phyloP scores from a whole-genome alignment of 2,113 vertebrate species.

The Ciconia boyciana region DNA sequence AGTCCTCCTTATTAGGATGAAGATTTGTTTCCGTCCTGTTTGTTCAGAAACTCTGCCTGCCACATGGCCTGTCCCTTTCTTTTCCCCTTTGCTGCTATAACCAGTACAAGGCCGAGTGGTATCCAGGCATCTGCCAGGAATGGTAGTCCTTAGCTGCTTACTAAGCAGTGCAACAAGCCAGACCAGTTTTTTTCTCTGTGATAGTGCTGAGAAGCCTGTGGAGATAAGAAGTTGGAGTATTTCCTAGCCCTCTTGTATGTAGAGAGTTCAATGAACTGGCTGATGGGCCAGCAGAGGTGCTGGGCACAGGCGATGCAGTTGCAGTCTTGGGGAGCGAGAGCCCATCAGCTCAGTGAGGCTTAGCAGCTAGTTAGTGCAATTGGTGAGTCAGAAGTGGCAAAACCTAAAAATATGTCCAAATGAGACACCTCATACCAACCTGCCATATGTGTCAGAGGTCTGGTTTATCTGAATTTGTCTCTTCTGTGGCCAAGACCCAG shows the following conservation, averaged over 20 bases:
- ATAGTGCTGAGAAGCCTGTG: neutral
- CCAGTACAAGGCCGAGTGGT: neutral
- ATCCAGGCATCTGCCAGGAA: neutral
- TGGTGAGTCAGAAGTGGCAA: neutral
- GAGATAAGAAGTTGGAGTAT: neutral
- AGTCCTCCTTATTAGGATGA: neutral
- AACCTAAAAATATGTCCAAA: neutral
- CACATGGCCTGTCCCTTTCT: neutral
- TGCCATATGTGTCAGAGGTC: neutral
- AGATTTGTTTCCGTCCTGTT: neutral
- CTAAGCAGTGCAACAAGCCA: neutral
- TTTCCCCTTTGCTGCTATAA: neutral
- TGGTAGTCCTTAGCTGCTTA: neutral
- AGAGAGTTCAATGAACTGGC: neutral
- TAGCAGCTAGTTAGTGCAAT: neutral
- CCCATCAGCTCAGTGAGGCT: neutral
- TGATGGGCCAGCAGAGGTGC: neutral
- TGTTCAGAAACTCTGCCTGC: neutral
- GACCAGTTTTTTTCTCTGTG: neutral
- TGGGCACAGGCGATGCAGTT: neutral
- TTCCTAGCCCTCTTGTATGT: neutral
- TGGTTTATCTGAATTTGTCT: neutral
- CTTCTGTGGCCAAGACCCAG: neutral
- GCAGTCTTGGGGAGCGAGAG: neutral
- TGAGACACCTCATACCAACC: neutral